phyloP scores from a whole-genome alignment of 2,888 invertebrate species.

The Spicauda simplicius region DNA sequence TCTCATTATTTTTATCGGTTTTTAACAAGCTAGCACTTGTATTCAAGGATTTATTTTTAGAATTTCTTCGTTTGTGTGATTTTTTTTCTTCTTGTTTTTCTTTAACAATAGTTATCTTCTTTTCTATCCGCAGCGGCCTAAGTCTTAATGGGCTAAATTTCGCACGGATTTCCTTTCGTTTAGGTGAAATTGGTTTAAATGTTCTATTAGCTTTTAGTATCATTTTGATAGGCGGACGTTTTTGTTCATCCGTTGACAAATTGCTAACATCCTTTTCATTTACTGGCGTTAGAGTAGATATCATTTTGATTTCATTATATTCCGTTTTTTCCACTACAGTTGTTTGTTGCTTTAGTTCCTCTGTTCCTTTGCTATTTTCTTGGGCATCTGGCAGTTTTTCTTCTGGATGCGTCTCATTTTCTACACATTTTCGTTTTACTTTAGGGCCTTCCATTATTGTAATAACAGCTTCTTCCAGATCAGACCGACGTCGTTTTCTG shows the following conservation, averaged over 20 bases:
- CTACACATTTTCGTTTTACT: slow-evolving; percentile 57
- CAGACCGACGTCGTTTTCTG: slow-evolving; percentile 71
- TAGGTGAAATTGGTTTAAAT: slow-evolving; percentile 43
- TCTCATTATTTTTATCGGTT: slow-evolving; percentile 47
- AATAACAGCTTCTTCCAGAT: slow-evolving; percentile 62
- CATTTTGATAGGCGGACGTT: slow-evolving; percentile 44
- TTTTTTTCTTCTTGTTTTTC: slow-evolving; percentile 46
- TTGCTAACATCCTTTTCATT: slow-evolving; percentile 47
- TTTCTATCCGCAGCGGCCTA: slow-evolving; percentile 39
- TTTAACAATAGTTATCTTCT: slow-evolving; percentile 44
- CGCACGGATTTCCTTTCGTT: slow-evolving; percentile 41
- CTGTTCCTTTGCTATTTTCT: slow-evolving; percentile 21
- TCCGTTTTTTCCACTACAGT: slow-evolving; percentile 9
- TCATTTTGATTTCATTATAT: slow-evolving; percentile 15
- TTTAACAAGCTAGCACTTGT: slow-evolving; percentile 41
- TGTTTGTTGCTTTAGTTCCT: slow-evolving; percentile 29
- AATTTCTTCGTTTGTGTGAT: slow-evolving; percentile 54
- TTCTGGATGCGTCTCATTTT: slow-evolving; percentile 40
- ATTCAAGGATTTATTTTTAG: slow-evolving; percentile 58
- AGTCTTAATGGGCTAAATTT: slow-evolving; percentile 39
- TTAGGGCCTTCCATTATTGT: slow-evolving; percentile 56
- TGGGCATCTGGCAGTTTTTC: slow-evolving; percentile 30
- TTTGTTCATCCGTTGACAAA: slow-evolving; percentile 47
- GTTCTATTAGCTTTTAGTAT: slow-evolving; percentile 43
- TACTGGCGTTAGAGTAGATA: slow-evolving; percentile 32